phyloP scores from a whole-genome alignment of 2,113 vertebrate species.

The Forbesichthys papilliferus region DNA sequence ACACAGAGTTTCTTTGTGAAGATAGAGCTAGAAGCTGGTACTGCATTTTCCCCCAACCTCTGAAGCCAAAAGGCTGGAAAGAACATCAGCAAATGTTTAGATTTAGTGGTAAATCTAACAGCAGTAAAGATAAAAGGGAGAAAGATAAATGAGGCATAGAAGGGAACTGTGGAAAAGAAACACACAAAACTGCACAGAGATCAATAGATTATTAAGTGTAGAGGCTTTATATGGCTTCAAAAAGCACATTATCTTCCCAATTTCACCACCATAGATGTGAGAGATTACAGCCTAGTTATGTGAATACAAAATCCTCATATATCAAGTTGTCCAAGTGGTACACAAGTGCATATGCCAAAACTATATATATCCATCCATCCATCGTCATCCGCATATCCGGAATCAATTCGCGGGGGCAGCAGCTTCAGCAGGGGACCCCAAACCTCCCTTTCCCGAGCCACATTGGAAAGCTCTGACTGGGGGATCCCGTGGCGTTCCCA shows the following conservation, averaged over 20 bases:
- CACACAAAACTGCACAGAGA: not conserved
- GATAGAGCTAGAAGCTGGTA: conserved; percentile 2
- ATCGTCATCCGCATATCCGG: too few relatives aligned
- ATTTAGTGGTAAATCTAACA: not conserved
- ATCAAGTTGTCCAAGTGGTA: not conserved
- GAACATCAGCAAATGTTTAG: conserved; percentile 1
- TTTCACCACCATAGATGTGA: not conserved
- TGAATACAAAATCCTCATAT: not conserved
- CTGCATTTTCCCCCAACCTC: not conserved
- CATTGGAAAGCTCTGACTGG: too few relatives aligned
- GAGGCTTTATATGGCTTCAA: not conserved
- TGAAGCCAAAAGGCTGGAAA: not conserved
- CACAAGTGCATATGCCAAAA: too few relatives aligned
- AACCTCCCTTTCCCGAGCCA: too few relatives aligned
- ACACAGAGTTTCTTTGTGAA: not conserved
- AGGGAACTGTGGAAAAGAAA: not conserved
- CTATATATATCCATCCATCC: too few relatives aligned
- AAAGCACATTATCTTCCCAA: not conserved
- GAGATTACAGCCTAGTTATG: not conserved
- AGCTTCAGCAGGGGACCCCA: too few relatives aligned
- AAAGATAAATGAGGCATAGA: not conserved
- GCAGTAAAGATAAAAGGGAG: not conserved
- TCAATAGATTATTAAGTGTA: not conserved
- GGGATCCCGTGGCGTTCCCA: too few relatives aligned
- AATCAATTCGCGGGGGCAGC: too few relatives aligned